A percentile compares a stretch with the other conserved stretches of the same genome.
Conservation (phyloP, 2,888 invertebrate species). For the Falcaria lacertinaria region DNA sequence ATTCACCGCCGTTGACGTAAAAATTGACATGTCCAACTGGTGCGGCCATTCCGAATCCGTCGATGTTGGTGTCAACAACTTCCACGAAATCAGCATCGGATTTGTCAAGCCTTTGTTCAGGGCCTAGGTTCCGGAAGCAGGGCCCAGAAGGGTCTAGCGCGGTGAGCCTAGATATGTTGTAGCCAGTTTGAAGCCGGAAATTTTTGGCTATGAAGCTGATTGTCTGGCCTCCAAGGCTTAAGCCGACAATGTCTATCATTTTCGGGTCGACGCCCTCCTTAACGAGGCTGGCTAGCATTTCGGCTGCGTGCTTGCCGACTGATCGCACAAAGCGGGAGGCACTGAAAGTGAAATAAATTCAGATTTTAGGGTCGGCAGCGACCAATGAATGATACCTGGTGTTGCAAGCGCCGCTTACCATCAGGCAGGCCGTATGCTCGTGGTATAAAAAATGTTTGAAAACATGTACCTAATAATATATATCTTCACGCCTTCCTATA, state of each 20-base stretch:
- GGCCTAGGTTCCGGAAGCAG: slow-evolving; percentile 54
- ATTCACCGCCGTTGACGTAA: slow-evolving; percentile 64
- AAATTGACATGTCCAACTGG: slow-evolving; percentile 58
- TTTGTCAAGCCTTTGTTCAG: slow-evolving; percentile 47
- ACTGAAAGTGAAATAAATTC: slow-evolving; percentile 27
- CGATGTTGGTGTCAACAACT: slow-evolving; percentile 51
- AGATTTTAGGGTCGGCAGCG: neutral
- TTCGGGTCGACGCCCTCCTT: slow-evolving; percentile 48
- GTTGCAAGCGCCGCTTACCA: neutral
- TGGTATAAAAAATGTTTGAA: too few relatives aligned
- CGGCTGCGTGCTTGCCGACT: slow-evolving; percentile 44
- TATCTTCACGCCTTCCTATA: too few relatives aligned
- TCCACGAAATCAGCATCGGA: slow-evolving; percentile 59
- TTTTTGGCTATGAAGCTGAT: slow-evolving; percentile 55
- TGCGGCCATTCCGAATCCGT: slow-evolving; percentile 55
- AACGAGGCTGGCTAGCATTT: slow-evolving; percentile 48
- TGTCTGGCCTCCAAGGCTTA: slow-evolving; percentile 58
- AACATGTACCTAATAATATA: too few relatives aligned
- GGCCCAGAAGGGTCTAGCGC: slow-evolving; percentile 58
- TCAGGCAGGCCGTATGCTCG: neutral
- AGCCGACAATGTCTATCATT: slow-evolving; percentile 44
- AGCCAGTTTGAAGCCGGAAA: slow-evolving; percentile 40
- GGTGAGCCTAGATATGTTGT: slow-evolving; percentile 42
- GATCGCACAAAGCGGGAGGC: slow-evolving; percentile 42
- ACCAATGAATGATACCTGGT: too few relatives aligned